Evolutionary conservation across 2,888 invertebrate species (phyloP).

Genomic region (Eupithecia insigniata): DNA sequence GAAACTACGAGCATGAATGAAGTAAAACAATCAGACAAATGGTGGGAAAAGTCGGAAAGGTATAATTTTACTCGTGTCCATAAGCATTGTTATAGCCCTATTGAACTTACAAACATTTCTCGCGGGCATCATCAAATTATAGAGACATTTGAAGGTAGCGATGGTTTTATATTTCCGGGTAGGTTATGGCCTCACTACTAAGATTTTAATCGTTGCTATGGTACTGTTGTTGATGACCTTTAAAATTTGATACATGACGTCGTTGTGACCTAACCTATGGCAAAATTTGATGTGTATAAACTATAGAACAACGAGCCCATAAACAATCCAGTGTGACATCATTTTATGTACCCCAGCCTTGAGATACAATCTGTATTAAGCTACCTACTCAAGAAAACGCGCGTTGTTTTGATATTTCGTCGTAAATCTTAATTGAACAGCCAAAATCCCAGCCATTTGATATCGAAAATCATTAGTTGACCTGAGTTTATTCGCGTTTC

Average conservation of each 20-base stretch:
- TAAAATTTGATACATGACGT: constrained; percentile 26
- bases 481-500: constrained; percentile 26
- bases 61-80: neutral
- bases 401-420: constrained; percentile 23
- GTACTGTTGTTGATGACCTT: constrained; percentile 26
- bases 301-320: constrained; percentile 49
- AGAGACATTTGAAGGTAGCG: neutral
- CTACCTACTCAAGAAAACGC: constrained; percentile 41
- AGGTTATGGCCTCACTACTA: neutral
- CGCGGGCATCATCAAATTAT: neutral
- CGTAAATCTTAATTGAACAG: constrained; percentile 5
- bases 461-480: constrained; percentile 28
- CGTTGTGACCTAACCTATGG: constrained; percentile 25
- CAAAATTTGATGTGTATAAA: constrained; percentile 38
- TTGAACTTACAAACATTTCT: neutral
- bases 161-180: neutral
- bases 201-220: neutral
- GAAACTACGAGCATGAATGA: neutral
- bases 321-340: constrained; percentile 57
- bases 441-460: constrained; percentile 14
- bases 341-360: constrained; percentile 53
- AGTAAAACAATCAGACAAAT: neutral
- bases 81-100: neutral
- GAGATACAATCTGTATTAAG: constrained; percentile 50
- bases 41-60: neutral